Evolutionary conservation across 2,888 invertebrate species (phyloP).

Genomic region (Cataglyphis livida): DNA sequence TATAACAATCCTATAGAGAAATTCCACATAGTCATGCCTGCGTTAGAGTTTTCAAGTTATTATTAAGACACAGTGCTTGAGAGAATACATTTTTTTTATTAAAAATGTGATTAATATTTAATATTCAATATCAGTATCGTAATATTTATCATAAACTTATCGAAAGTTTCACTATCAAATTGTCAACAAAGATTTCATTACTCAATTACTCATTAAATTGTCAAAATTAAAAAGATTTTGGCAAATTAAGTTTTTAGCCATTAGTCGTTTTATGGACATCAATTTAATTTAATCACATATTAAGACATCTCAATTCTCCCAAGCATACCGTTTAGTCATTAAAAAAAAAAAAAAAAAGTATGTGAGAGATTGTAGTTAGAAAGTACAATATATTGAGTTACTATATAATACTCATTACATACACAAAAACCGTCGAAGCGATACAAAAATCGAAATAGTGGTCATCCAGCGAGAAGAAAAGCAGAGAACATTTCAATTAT

Average conservation of each 20-base stretch:
- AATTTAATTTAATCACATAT: background rate
- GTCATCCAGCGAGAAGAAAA: conserved; percentile 46
- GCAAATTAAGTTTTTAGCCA: background rate
- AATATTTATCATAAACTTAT: conserved; percentile 10
- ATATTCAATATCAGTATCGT: background rate
- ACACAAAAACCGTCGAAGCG: conserved; percentile 42
- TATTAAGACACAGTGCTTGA: conserved; percentile 53
- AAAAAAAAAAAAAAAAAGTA: conserved; percentile 28
- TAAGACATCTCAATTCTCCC: conserved; percentile 52
- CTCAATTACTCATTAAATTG: background rate
- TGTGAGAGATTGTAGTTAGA: conserved; percentile 61
- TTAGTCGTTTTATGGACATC: background rate
- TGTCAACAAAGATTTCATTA: background rate
- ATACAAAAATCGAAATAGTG: conserved; percentile 18
- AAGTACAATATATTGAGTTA: conserved; percentile 67
- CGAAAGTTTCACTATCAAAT: background rate
- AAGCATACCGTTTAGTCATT: conserved; percentile 46
- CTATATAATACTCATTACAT: conserved; percentile 61
- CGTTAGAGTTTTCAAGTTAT: conserved; percentile 67
- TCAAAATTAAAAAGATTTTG: background rate
- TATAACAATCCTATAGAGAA: conserved; percentile 63
- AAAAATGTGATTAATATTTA: background rate
- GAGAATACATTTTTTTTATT: conserved; percentile 45
- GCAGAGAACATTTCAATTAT: conserved; percentile 28
- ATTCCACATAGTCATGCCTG: conserved; percentile 71